A percentile compares a stretch with the other conserved stretches of the same genome.
These are phyloP conservation scores for Trimorus sp. DNA, from an alignment of 2,888 invertebrate genomes.

Conservation along the genomic window DNA sequence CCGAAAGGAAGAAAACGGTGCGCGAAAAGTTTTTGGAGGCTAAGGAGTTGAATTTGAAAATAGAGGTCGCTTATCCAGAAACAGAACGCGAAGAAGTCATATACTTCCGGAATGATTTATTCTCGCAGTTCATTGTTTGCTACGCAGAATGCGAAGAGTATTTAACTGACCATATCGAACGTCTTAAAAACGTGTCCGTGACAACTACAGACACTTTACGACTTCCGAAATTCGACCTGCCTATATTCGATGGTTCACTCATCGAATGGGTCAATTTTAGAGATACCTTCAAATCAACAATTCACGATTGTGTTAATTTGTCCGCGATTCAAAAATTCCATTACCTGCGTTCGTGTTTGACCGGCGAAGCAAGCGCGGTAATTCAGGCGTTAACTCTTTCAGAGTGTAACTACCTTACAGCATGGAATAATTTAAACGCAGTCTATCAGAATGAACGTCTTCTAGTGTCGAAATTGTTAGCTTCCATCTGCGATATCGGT, in stretches of 20 bases:
- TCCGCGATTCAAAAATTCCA: constrained; percentile 21
- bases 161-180: not conserved
- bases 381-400: constrained; percentile 19
- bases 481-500: not conserved
- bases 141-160: not conserved
- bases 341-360: constrained; percentile 4
- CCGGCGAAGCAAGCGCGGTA: constrained; percentile 13
- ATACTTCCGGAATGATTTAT: no score
- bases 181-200: not conserved
- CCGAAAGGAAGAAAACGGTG: not conserved
- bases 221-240: constrained; percentile 10
- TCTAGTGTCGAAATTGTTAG: not conserved
- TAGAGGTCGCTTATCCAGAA: no score
- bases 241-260: constrained; percentile 6
- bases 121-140: not conserved
- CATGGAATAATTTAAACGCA: not conserved
- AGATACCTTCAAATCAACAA: constrained; percentile 9
- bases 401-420: not conserved
- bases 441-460: constrained; percentile 16
- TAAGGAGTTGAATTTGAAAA: not conserved
- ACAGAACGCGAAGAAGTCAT: no score
- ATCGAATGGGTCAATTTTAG: constrained; percentile 1
- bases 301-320: not conserved
- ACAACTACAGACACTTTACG: no score
- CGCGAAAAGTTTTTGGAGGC: not conserved